Evolutionary conservation across 2,888 invertebrate species (phyloP).

Genomic region (Branchellion lobata): DNA sequence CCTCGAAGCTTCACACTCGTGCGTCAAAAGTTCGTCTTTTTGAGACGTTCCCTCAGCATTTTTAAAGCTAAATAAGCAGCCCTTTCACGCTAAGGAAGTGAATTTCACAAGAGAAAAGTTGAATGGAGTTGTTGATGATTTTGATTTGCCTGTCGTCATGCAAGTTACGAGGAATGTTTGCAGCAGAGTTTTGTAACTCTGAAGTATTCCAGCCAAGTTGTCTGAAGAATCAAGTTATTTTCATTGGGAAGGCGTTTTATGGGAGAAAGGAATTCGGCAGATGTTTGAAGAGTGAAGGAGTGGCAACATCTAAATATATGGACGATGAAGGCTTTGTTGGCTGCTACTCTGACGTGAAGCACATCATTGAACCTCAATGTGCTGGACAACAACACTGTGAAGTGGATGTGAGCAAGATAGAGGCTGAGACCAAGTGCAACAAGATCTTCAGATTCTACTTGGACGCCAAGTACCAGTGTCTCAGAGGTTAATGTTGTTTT

Average conservation of each 20-base stretch:
- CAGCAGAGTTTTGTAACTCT: background rate
- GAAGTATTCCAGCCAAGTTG: background rate
- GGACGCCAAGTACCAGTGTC: background rate
- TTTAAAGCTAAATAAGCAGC: background rate
- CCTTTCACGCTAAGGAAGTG: background rate
- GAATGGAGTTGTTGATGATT: no score
- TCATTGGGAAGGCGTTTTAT: background rate
- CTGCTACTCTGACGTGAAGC: background rate
- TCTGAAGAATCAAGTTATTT: background rate
- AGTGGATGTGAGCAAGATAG: constrained; percentile 26
- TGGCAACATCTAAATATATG: background rate
- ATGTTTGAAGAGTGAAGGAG: no score
- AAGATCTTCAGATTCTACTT: constrained; percentile 11
- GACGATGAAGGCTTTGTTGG: background rate
- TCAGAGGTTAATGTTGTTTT: background rate
- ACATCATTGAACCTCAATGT: constrained; percentile 31
- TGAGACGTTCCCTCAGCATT: background rate
- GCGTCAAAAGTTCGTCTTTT: background rate
- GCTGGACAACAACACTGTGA: constrained; percentile 39
- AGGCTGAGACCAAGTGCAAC: constrained; percentile 26
- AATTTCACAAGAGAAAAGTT: no score
- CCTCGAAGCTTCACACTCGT: background rate
- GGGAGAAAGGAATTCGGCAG: background rate
- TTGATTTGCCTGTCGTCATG: background rate
- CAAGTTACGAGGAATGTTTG: background rate